phyloP scores from a whole-genome alignment of 2,888 invertebrate species.

The Drosophila conformis region DNA sequence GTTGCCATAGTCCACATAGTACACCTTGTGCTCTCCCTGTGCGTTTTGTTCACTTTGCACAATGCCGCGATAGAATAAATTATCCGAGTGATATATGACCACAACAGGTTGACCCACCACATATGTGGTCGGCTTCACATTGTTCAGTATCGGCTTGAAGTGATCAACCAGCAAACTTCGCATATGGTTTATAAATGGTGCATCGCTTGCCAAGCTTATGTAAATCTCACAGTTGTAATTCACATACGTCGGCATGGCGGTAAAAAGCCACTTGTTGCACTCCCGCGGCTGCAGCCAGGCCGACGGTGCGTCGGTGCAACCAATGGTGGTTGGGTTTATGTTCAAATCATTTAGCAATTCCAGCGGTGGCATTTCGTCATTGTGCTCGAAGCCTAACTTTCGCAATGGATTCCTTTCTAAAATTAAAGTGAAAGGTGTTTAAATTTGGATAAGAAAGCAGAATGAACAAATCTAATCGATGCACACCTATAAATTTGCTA shows the following conservation, averaged over 20 bases:
- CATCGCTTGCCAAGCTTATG: conserved; percentile 78
- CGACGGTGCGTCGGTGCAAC: conserved; percentile 38
- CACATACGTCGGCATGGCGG: conserved; percentile 88
- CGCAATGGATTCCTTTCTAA: neutral
- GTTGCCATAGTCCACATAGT: conserved; percentile 94
- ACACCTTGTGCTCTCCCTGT: conserved; percentile 85
- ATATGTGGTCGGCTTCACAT: conserved; percentile 14
- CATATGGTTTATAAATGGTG: conserved; percentile 85
- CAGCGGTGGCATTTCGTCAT: conserved; percentile 54
- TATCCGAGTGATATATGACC: conserved; percentile 88
- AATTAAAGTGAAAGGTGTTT: neutral
- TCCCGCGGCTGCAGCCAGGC: conserved; percentile 88
- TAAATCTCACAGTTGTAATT: conserved; percentile 86
- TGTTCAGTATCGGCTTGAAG: conserved; percentile 72
- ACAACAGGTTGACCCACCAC: conserved; percentile 88
- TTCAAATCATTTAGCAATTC: conserved; percentile 47
- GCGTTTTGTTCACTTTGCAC: conserved; percentile 32
- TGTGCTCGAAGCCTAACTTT: neutral
- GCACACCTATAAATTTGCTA: conserved; percentile 7
- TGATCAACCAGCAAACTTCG: conserved; percentile 85
- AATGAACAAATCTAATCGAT: neutral
- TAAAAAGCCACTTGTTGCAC: conserved; percentile 86
- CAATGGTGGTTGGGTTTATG: conserved; percentile 22
- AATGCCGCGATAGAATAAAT: conserved; percentile 89
- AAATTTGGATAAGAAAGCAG: neutral